These are phyloP conservation scores for Connochaetes taurinus DNA, from an alignment of 2,113 vertebrate genomes.

Conservation along the genomic window DNA sequence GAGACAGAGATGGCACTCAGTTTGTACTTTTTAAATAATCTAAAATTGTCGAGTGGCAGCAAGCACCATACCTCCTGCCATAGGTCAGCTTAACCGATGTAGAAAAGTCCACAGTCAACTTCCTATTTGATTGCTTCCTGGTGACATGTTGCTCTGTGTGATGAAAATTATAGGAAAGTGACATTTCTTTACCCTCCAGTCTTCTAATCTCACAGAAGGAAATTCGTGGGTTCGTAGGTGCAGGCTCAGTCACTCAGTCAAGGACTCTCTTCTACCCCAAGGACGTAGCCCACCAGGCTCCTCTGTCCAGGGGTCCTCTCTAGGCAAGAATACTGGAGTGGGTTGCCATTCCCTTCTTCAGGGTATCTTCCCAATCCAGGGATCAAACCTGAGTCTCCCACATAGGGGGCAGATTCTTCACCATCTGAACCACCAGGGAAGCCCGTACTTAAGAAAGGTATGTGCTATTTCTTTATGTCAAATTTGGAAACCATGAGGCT, in stretches of 20 bases:
- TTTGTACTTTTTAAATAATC: not conserved
- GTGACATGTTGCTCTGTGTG: not conserved
- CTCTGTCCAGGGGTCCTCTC: not conserved
- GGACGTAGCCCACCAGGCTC: not conserved
- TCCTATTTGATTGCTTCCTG: not conserved
- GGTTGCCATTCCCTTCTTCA: not conserved
- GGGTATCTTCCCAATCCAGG: not conserved
- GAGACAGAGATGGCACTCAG: not conserved
- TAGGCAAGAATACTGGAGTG: not conserved
- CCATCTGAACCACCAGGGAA: not conserved
- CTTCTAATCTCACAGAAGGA: not conserved
- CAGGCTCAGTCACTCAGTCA: not conserved
- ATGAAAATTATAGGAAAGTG: accelerated
- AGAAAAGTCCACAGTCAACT: not conserved
- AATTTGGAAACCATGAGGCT: not conserved
- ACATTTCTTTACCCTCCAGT: too few relatives aligned
- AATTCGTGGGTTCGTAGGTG: accelerated
- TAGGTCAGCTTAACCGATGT: accelerated
- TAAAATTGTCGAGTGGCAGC: not conserved
- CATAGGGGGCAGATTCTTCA: not conserved
- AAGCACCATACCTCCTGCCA: accelerated
- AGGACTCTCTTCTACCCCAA: not conserved
- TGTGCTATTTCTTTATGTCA: not conserved
- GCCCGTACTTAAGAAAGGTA: not conserved
- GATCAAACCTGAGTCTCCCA: not conserved